A percentile compares a stretch with the other conserved stretches of the same genome.
Evolutionary conservation across 2,888 invertebrate genomes (phyloP).

Genomic region (Sialis fuliginosa): DNA sequence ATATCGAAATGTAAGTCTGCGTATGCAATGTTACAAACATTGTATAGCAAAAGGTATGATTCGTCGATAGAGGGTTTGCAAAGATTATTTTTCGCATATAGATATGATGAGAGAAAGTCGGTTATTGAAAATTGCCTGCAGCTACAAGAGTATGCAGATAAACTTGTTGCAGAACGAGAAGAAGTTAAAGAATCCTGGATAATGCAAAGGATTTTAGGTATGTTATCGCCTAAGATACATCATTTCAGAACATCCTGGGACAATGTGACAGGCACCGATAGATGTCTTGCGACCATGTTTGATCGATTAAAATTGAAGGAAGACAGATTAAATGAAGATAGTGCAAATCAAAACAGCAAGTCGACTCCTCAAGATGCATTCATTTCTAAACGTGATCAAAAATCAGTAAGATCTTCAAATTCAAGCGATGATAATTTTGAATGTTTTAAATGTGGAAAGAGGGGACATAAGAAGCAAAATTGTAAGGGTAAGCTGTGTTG

Average conservation of each 20-base stretch:
- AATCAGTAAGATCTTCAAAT: too few species aligned
- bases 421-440: too few species aligned
- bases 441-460: not conserved
- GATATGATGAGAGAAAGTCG: constrained; percentile 9
- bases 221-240: constrained; percentile 1
- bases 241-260: not conserved
- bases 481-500: constrained; percentile 4
- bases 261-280: not conserved
- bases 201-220: constrained; percentile 7
- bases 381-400: too few species aligned
- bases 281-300: not conserved
- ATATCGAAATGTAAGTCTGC: constrained; percentile 12
- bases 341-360: too few species aligned
- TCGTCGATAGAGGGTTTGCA: constrained; percentile 11
- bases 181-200: constrained; percentile 8
- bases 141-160: constrained; percentile 5
- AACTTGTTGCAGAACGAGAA: constrained; percentile 6
- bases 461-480: constrained; percentile 4
- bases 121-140: constrained; percentile 8
- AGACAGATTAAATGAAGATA: too few species aligned
- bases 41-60: constrained; percentile 12
- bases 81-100: constrained; percentile 12
- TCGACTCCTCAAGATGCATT: too few species aligned
- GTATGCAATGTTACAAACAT: constrained; percentile 9
- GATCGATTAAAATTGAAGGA: not conserved